Conservation (phyloP, 2,888 invertebrate species). For the Machimus atricapillus region DNA sequence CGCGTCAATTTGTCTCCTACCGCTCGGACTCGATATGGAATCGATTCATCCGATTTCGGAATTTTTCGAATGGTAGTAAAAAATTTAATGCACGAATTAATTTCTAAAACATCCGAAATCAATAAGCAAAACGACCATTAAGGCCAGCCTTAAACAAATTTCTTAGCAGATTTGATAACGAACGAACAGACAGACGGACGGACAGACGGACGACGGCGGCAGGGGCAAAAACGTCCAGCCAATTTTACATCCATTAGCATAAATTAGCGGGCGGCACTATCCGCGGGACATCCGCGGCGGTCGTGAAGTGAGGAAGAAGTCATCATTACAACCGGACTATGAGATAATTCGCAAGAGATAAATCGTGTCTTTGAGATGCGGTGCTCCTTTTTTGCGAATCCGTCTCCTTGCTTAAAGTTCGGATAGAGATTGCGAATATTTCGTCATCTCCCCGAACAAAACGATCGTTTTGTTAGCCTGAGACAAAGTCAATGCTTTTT, state of each 20-base stretch:
- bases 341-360: slow-evolving; percentile 32
- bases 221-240: neutral
- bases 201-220: neutral
- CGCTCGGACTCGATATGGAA: neutral
- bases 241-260: slow-evolving; percentile 34
- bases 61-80: slow-evolving; percentile 9
- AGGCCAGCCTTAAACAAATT: slow-evolving; percentile 11
- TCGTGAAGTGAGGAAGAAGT: slow-evolving; percentile 25
- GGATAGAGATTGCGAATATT: neutral
- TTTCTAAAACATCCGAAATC: neutral
- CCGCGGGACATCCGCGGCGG: neutral
- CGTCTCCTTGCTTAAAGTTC: neutral
- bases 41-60: neutral
- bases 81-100: slow-evolving; percentile 12
- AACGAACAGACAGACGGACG: neutral
- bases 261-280: slow-evolving; percentile 33
- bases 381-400: neutral
- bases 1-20: neutral
- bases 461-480: neutral
- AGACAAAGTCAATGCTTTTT: neutral
- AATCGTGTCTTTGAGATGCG: neutral
- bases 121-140: neutral
- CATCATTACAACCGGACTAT: slow-evolving; percentile 30
- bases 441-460: neutral
- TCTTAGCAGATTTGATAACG: slow-evolving; percentile 14